Conservation (phyloP, 2,888 invertebrate genomes). For the Luperina testacea region DNA sequence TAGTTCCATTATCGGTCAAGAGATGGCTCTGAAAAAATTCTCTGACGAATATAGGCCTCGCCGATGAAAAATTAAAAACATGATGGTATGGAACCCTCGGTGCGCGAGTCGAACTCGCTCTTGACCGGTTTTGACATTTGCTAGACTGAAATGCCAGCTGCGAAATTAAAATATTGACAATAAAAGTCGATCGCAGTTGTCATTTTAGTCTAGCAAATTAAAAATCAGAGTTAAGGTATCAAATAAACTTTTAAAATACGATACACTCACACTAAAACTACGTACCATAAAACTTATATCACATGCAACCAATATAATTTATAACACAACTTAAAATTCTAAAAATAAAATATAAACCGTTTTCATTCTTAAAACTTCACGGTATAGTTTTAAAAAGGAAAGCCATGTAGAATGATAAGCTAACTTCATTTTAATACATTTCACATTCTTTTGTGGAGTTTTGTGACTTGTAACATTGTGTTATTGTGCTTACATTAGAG, state of each 20-base stretch:
- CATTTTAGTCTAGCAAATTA: not conserved
- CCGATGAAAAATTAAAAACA: too few species aligned
- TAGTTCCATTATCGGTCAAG: too few species aligned
- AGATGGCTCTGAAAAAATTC: too few species aligned
- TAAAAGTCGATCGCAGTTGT: not conserved
- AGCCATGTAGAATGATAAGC: conserved; percentile 18
- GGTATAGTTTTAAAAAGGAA: conserved; percentile 42
- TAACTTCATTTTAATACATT: conserved; percentile 51
- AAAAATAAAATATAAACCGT: conserved; percentile 18
- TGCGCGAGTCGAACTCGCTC: too few species aligned
- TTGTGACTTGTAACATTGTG: conserved; percentile 42
- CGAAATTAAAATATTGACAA: not conserved
- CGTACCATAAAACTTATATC: conserved; percentile 6
- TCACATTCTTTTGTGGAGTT: conserved; percentile 43
- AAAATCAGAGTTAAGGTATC: not conserved
- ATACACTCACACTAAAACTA: conserved; percentile 4
- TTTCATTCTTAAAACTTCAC: conserved; percentile 27
- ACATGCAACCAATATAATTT: conserved; percentile 41
- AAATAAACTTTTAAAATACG: conserved; percentile 28
- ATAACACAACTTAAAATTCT: conserved; percentile 32
- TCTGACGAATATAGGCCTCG: too few species aligned
- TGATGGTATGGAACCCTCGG: too few species aligned
- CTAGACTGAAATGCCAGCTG: too few species aligned
- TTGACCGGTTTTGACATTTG: too few species aligned
- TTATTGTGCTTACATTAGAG: conserved; percentile 45